phyloP scores from a whole-genome alignment of 2,888 invertebrate genomes.

The Macropis europaea region DNA sequence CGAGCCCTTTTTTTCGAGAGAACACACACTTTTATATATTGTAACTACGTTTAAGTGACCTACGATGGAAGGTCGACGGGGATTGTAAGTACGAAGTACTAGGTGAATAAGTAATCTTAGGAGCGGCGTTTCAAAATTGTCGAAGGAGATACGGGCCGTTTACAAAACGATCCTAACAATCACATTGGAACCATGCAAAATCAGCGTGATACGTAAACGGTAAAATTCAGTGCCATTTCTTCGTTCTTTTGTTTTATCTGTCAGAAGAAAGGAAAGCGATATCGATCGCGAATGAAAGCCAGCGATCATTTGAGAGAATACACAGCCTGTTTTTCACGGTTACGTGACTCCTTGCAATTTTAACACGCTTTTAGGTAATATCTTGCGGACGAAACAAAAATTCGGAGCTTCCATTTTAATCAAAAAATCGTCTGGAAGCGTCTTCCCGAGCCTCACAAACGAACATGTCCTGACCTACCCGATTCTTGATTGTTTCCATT shows the following conservation, averaged over 20 bases:
- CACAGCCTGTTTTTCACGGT: not conserved
- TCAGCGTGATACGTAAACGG: no score
- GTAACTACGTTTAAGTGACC: slow-evolving; percentile 53
- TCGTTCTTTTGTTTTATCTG: not conserved
- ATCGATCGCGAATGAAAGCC: no score
- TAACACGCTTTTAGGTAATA: slow-evolving; percentile 50
- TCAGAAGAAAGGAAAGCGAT: no score
- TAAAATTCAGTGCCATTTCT: slow-evolving; percentile 13
- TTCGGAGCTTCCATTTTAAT: slow-evolving; percentile 72
- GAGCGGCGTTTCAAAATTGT: slow-evolving; percentile 47
- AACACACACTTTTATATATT: slow-evolving; percentile 57
- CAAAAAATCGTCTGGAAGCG: slow-evolving; percentile 74
- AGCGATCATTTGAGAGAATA: not conserved
- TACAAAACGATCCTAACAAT: not conserved
- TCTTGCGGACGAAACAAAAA: slow-evolving; percentile 55
- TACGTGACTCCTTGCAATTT: slow-evolving; percentile 54
- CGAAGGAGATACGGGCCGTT: slow-evolving; percentile 49
- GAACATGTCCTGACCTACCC: slow-evolving; percentile 55
- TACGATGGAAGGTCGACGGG: slow-evolving; percentile 33
- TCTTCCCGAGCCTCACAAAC: slow-evolving; percentile 69
- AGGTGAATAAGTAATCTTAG: slow-evolving; percentile 64
- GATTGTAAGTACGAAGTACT: slow-evolving; percentile 65
- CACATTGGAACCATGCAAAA: not conserved
- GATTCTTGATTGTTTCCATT: slow-evolving; percentile 42
- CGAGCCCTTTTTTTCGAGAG: slow-evolving; percentile 60